Evolutionary conservation across 53 echinoderm and acorn worm species (phyloP).

Genomic region (Pentamera pediparva): DNA sequence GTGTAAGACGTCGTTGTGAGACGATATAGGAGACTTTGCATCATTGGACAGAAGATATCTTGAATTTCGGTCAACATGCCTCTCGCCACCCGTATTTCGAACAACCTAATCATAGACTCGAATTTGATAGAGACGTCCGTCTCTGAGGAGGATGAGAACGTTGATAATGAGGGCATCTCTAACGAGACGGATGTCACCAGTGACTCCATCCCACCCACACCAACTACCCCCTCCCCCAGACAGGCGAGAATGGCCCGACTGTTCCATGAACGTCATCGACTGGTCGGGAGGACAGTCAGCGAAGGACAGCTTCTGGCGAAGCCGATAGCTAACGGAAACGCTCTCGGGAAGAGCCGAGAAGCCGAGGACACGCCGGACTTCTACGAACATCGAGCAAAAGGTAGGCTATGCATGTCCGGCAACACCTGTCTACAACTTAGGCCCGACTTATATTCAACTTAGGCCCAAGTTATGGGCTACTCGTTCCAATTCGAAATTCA

Average conservation of each 20-base stretch:
- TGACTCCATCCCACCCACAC: constrained; percentile 24
- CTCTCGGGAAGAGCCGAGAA: constrained; percentile 50
- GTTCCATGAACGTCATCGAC: constrained; percentile 58
- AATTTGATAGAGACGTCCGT: constrained; percentile 58
- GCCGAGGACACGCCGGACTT: constrained; percentile 88
- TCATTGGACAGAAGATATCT: too few species aligned
- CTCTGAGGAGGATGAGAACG: constrained; percentile 41
- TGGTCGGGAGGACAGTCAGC: constrained; percentile 82
- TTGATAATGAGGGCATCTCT: not conserved
- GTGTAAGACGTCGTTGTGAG: too few species aligned
- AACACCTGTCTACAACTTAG: too few species aligned
- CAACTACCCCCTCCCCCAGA: constrained; percentile 37
- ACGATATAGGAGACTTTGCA: too few species aligned
- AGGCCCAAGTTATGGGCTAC: too few species aligned
- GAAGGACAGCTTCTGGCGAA: constrained; percentile 75
- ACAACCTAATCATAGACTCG: constrained; percentile 53
- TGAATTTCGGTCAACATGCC: too few species aligned
- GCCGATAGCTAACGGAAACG: constrained; percentile 44
- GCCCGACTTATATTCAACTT: too few species aligned
- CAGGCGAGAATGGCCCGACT: constrained; percentile 47
- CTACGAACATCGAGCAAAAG: constrained; percentile 81
- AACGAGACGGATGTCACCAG: constrained; percentile 16
- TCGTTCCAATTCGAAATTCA: too few species aligned
- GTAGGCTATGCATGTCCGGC: constrained; percentile 31
- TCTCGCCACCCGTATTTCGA: constrained; percentile 20